These are phyloP conservation scores for Pycnonotus jocosus DNA, from an alignment of 2,113 vertebrate species.

Conservation along the genomic window DNA sequence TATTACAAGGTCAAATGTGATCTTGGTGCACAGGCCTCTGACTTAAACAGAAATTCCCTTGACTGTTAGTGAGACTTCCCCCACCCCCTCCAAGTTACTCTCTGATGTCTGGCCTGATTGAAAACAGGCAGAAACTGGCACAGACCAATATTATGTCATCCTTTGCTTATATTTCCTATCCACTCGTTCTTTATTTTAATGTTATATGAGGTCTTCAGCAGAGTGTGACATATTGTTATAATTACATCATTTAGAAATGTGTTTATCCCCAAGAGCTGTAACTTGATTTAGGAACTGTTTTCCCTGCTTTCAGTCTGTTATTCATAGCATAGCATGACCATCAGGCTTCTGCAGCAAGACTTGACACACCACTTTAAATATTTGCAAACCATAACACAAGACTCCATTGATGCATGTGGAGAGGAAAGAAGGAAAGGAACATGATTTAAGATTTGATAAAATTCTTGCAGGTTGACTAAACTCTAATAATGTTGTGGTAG, in stretches of 20 bases:
- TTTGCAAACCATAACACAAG: constrained; percentile 49
- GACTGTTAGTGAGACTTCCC: background rate
- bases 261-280: constrained; percentile 62
- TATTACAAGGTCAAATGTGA: constrained; percentile 57
- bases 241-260: constrained; percentile 69
- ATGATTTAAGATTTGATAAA: constrained; percentile 70
- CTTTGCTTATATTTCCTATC: constrained; percentile 63
- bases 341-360: constrained; percentile 32
- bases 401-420: constrained; percentile 47
- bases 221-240: constrained; percentile 68
- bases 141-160: constrained; percentile 58
- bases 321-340: constrained; percentile 62
- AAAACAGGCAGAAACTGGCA: constrained; percentile 55
- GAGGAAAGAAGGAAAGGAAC: constrained; percentile 11
- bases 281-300: constrained; percentile 72
- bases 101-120: constrained; percentile 30
- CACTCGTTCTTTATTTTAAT: constrained; percentile 65
- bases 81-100: background rate
- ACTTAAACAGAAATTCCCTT: constrained; percentile 54
- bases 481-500: constrained; percentile 57
- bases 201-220: constrained; percentile 67
- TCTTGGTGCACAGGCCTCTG: background rate
- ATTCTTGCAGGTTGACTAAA: constrained; percentile 63
- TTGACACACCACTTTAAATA: constrained; percentile 62
- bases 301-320: constrained; percentile 61